Evolutionary conservation across 2,797 vertebrate genomes (phyloP), one percentile per base, ranked within the genome.

Genomic region (Echiichthys vipera): DNA sequence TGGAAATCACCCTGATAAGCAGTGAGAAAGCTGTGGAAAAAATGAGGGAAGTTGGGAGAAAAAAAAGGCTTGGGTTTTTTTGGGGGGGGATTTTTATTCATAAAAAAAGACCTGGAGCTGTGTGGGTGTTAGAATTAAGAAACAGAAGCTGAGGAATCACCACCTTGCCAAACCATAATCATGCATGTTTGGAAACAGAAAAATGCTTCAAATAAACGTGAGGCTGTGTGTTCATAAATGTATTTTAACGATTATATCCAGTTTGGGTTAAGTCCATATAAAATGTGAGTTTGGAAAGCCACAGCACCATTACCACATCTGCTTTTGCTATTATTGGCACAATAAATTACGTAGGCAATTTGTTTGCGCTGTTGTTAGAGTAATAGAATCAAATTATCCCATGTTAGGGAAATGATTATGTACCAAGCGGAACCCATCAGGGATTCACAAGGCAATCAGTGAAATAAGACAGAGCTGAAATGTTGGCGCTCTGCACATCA

Each of bases 321-420:
- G 91, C 75, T 93, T 94, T 90, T 87, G 86, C 87, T 90, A 89
- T 93, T 91, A 93, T 89, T 94, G 92, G 90, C 90, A 88, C 90
- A 88, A 87, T 94, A 94, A 94, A 93, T 93, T 91, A 91, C 83
- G 77, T 86, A 88, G 88, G 81, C 88, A 93, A 92, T 94, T 94
- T 93, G 91, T 94, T 93, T 91, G 87, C 73, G 75, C 86, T 89
- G 89, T 91, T 92, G 91, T 94, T 92, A 87, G 86, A 90, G 87
- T 92, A 93, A 94, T 90, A 90, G 89, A 93, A 90, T 91, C 85
- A 88, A 85, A 88, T 91, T 93, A 93, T 91, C 82, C 80, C 69
- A 89, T 89, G 91, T 91, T 92, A 91, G 83, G 87, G 87, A 93
- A 93, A 92, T 91, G 83, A 91, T 91, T 93, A 90, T 91, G 89